These are phyloP conservation scores for Gari tellinella DNA, from an alignment of 2,888 invertebrate species.

Conservation along the genomic window DNA sequence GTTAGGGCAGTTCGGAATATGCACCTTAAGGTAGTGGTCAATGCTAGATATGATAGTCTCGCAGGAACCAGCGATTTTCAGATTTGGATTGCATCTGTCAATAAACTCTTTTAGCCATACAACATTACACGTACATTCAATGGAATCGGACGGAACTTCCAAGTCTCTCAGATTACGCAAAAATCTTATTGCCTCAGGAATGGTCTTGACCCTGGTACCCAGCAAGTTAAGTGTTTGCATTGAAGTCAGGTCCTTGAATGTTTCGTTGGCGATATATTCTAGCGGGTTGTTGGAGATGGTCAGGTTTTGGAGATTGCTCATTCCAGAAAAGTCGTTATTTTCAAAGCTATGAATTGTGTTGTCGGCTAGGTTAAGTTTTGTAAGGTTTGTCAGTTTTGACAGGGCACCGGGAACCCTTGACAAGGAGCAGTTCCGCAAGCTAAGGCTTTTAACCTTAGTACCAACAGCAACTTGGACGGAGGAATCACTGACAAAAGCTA, in stretches of 20 bases:
- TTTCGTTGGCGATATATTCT: constrained; percentile 61
- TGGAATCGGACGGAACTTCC: constrained; percentile 42
- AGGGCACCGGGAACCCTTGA: constrained; percentile 65
- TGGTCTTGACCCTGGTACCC: constrained; percentile 46
- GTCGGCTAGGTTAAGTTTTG: constrained; percentile 54
- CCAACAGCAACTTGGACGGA: constrained; percentile 56
- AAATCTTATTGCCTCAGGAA: constrained; percentile 62
- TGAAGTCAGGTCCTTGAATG: constrained; percentile 50
- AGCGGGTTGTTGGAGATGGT: constrained; percentile 59
- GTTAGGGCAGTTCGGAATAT: constrained; percentile 55
- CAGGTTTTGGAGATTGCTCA: constrained; percentile 40
- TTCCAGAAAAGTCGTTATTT: constrained; percentile 57
- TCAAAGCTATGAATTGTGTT: constrained; percentile 67
- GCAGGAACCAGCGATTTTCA: constrained; percentile 56
- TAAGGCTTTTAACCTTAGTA: constrained; percentile 50
- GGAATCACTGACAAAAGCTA: constrained; percentile 65
- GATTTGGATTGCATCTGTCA: constrained; percentile 29
- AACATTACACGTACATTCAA: constrained; percentile 67
- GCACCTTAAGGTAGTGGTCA: constrained; percentile 42
- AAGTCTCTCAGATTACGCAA: constrained; percentile 19
- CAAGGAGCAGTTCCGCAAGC: constrained; percentile 61
- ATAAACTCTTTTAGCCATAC: constrained; percentile 62
- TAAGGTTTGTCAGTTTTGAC: constrained; percentile 57
- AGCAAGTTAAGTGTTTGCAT: constrained; percentile 49
- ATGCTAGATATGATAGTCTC: constrained; percentile 56